phyloP scores from a whole-genome alignment of 2,797 vertebrate species.

The Cyclopterus lumpus region DNA sequence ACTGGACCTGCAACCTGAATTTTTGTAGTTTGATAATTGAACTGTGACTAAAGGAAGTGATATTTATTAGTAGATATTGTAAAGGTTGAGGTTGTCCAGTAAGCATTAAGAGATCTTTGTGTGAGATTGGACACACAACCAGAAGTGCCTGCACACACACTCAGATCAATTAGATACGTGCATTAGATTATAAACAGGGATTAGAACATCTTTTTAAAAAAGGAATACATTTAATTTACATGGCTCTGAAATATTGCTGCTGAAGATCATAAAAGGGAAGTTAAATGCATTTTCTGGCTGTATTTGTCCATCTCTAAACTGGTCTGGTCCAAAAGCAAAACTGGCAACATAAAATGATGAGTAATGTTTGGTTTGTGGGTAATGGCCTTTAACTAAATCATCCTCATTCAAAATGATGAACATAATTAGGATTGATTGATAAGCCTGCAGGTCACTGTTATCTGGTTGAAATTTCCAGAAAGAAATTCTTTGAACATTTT shows the following conservation, averaged over 20 bases:
- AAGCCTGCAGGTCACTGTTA: not conserved
- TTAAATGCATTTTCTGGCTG: conserved; percentile 17
- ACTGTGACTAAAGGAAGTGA: too few relatives aligned
- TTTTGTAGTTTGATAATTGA: not conserved
- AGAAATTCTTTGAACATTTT: not conserved
- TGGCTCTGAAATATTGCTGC: conserved; percentile 53
- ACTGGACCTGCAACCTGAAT: conserved; percentile 30
- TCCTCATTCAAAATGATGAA: not conserved
- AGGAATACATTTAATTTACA: conserved; percentile 72
- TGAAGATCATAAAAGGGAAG: conserved; percentile 27
- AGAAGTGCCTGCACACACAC: conserved; percentile 7
- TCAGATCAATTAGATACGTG: conserved; percentile 62
- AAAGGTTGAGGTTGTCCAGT: conserved; percentile 16
- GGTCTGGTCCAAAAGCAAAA: conserved; percentile 5
- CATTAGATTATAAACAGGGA: conserved; percentile 62
- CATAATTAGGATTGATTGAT: not conserved
- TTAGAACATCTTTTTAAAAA: conserved; percentile 68
- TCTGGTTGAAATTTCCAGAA: not conserved
- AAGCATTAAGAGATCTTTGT: conserved; percentile 22
- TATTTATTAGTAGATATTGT: not conserved
- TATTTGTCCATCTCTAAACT: conserved; percentile 16
- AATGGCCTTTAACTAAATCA: not conserved
- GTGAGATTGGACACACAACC: conserved; percentile 24
- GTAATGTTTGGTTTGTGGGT: not conserved
- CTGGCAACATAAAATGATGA: not conserved